phyloP scores from a whole-genome alignment of 2,888 invertebrate species.

The Lamellibrachia satsuma region DNA sequence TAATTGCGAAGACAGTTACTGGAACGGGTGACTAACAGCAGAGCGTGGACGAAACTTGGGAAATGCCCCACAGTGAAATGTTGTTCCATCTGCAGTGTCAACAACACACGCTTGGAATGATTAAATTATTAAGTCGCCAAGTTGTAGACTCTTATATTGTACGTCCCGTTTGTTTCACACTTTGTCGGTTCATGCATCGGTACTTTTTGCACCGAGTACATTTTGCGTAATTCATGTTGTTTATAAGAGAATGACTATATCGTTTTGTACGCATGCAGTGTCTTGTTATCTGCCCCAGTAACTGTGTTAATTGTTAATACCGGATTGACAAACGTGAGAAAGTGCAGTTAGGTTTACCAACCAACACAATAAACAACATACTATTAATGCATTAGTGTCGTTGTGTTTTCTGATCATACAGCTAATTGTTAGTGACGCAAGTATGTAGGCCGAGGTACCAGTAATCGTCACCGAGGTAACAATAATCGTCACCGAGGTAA shows the following conservation, averaged over 20 bases:
- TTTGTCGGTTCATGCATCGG: neutral
- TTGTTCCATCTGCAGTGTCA: neutral
- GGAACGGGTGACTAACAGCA: conserved; percentile 6
- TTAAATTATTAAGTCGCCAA: neutral
- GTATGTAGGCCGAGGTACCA: neutral
- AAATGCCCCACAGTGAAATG: neutral
- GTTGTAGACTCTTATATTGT: neutral
- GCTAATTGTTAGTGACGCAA: neutral
- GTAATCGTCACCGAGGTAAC: neutral
- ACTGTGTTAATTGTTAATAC: neutral
- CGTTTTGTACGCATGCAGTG: neutral
- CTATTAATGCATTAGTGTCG: neutral
- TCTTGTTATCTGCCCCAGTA: neutral
- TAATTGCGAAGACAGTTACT: neutral
- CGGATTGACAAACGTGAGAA: neutral
- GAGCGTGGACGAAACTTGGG: neutral
- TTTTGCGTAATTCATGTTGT: neutral
- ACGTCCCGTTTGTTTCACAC: neutral
- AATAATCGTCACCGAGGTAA: neutral
- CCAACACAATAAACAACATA: neutral
- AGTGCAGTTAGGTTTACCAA: neutral
- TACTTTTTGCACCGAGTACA: neutral
- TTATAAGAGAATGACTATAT: neutral
- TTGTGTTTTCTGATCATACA: neutral
- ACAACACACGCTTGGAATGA: neutral